phyloP scores from a whole-genome alignment of 2,113 vertebrate genomes.

The Rhabdomys dilectus region DNA sequence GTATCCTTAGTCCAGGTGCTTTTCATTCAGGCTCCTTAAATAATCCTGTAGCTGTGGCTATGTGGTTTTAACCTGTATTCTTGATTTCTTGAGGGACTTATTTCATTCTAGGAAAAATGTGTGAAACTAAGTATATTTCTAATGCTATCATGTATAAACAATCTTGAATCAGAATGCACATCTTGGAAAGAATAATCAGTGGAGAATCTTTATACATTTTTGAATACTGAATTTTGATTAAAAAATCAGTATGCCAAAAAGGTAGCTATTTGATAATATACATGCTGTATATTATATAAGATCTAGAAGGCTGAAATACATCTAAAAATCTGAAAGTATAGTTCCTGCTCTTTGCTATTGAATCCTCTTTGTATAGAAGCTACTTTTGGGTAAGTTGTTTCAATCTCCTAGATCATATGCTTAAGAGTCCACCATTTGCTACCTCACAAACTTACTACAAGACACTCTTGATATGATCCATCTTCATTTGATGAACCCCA shows the following conservation, averaged over 20 bases:
- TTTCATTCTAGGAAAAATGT: neutral
- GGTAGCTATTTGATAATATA: constrained; percentile 1
- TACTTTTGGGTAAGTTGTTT: neutral
- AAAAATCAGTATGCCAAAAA: neutral
- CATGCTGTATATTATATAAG: neutral
- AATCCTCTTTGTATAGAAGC: neutral
- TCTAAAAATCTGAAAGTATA: neutral
- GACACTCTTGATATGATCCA: neutral
- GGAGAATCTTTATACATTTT: neutral
- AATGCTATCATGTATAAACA: neutral
- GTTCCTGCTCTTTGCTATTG: neutral
- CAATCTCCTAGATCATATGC: neutral
- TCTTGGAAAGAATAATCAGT: neutral
- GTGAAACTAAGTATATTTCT: neutral
- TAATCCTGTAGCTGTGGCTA: neutral
- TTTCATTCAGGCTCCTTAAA: neutral
- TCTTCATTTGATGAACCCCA: neutral
- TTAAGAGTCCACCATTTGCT: too few species aligned
- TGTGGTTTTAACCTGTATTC: neutral
- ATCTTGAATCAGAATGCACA: neutral
- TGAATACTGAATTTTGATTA: neutral
- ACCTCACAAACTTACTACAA: neutral
- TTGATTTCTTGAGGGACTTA: neutral
- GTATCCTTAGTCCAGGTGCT: neutral
- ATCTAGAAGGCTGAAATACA: neutral